Evolutionary conservation across 2,888 invertebrate genomes (phyloP), one percentile per base, ranked within the genome.

Genomic region (Papilio demoleus): DNA sequence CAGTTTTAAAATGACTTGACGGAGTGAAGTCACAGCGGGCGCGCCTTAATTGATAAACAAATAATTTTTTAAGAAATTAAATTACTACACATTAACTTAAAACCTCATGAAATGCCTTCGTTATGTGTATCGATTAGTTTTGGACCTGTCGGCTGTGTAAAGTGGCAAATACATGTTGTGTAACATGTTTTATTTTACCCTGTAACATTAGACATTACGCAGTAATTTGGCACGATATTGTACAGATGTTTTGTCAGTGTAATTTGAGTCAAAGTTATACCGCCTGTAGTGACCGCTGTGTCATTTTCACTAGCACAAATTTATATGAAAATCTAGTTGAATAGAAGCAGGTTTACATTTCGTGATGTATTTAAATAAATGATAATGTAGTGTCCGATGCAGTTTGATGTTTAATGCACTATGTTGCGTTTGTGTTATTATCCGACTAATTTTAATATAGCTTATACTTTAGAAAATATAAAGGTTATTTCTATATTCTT

Each of bases 331-430:
- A 22, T 47, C 6, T 4, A 3, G 19, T 47, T 22, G 8, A 19
- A 47, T 19, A 22, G 47, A 47, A 47, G 9, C 9, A 12, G 22
- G 47, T 22, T 22, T 47, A 2, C 12, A 60, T 60, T 24, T 40
- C 60, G 60, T 24, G 38, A 40, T 12, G 12, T 38, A 24, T 60
- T 38, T 38, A 24, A 60, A 60, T 60, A 40, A 40, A 22, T 60
- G 60, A 60, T 40, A 60, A 60, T 40, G 19, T 60, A n/a, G n/a
- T n/a, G n/a, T 19, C 40, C 38, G 60, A 14, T n/a, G 60, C 40
- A n/a, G 19, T 22, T 19, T 19, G 22, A 19, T 22, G 22, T 47
- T 45, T 47, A 47, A 19, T 47, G 8, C 22, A 47, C 19, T 45
- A 45, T n/a, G n/a, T 45, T 19, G 6, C 19, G 9, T 45, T 8